Evolutionary conservation across 2,113 vertebrate genomes (phyloP), one percentile per base, ranked within the genome.

Genomic region (Phrynocephalus versicolor): DNA sequence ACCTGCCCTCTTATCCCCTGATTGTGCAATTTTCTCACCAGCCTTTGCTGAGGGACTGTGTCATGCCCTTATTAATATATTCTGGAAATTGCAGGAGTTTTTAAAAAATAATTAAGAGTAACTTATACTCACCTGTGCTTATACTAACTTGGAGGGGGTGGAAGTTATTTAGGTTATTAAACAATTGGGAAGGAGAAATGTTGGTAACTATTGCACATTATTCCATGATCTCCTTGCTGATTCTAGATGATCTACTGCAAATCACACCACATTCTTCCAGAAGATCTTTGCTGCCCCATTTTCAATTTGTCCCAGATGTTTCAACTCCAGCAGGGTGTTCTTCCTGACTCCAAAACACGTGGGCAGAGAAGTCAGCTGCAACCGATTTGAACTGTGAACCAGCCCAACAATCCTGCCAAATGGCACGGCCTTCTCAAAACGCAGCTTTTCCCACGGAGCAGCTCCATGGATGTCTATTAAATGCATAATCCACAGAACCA

Each of bases 301-400:
- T 67, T 13, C 64, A 30, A 30, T 30, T 23, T 27, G 30, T 30
- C 27, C 64, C 64, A 13, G 64, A 95, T 79, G 87, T 89, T 87
- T 95, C 95, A 93, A 95, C 95, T 94, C 90, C 88, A 94, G 74
- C 88, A 93, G 94, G 90, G 87, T 95, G 94, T 92, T 93, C 85
- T 70, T 94, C 69, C 64, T 60, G 65, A 69, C 81, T 90, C 90
- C 83, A 76, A 87, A 93, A 80, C 88, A 85, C 85, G 62, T 93
- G 84, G 88, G 89, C 7, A 57, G 65, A 67, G 77, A 85, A 90
- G 83, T 90, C 95, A 95, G 90, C 94, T 96, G 92, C 89, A 95
- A 94, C 87, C 93, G 85, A 93, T 94, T 95, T 94, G 92, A 91
- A 88, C 85, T 70, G 77, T 18, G 55, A 93, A 94, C 90, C 88